A percentile compares a stretch with the other conserved stretches of the same genome.
phyloP scores from a whole-genome alignment of 2,888 invertebrate species.

The Phoenoteleia sp. region DNA sequence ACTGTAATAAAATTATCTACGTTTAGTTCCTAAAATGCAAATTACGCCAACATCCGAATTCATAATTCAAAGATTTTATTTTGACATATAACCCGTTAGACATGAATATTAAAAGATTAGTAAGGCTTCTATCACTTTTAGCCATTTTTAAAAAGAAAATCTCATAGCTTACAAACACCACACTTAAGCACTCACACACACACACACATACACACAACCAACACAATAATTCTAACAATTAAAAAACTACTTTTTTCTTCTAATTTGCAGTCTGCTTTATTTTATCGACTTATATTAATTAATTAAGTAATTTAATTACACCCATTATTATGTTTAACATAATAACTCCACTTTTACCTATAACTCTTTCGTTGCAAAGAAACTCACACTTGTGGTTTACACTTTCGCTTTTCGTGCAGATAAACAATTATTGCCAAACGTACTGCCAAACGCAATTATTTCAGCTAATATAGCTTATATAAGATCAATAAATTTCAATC shows the following conservation, averaged over 20 bases:
- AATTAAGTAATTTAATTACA: conserved; percentile 35
- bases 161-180: background rate
- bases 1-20: too few relatives aligned
- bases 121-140: background rate
- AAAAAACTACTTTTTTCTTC: background rate
- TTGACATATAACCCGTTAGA: conserved; percentile 23
- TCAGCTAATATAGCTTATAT: conserved; percentile 32
- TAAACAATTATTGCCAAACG: conserved; percentile 37
- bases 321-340: conserved; percentile 21
- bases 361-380: conserved; percentile 36
- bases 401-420: conserved; percentile 59
- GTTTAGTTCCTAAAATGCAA: conserved; percentile 24
- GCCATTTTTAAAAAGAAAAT: too few relatives aligned
- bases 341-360: conserved; percentile 48
- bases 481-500: conserved; percentile 14
- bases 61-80: conserved; percentile 24
- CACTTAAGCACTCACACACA: background rate
- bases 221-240: too few relatives aligned
- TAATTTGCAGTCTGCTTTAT: background rate
- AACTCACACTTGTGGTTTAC: conserved; percentile 19
- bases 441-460: background rate
- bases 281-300: background rate
- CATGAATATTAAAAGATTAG: conserved; percentile 11
- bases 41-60: background rate
- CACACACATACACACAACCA: too few relatives aligned